Conservation (phyloP, 2,888 invertebrate genomes). For the Amitus sp. region DNA sequence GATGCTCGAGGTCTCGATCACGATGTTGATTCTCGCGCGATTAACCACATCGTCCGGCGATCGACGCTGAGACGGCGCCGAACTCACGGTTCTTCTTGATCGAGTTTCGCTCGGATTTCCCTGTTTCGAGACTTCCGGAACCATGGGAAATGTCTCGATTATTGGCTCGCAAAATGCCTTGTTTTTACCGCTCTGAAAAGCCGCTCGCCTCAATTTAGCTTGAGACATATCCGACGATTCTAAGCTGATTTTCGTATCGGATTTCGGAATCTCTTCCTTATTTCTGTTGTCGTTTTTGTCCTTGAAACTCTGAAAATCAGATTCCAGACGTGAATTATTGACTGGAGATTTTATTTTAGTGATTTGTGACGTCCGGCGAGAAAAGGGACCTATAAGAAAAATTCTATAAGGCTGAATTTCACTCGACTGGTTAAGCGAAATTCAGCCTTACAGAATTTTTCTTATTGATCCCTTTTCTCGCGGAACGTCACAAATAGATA, state of each 20-base stretch:
- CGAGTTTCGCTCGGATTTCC: constrained; percentile 22
- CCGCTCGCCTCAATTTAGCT: constrained; percentile 54
- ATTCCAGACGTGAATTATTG: too few relatives aligned
- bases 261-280: neutral
- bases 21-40: constrained; percentile 52
- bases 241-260: neutral
- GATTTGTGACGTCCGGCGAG: too few relatives aligned
- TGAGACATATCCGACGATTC: constrained; percentile 20
- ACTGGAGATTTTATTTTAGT: too few relatives aligned
- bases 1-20: constrained; percentile 49
- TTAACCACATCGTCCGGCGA: constrained; percentile 26
- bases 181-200: constrained; percentile 53
- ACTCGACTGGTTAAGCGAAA: too few relatives aligned
- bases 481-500: too few relatives aligned
- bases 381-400: too few relatives aligned
- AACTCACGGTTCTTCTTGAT: constrained; percentile 48
- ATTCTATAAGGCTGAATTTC: too few relatives aligned
- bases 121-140: constrained; percentile 15
- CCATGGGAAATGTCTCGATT: constrained; percentile 28
- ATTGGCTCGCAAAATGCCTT: constrained; percentile 52
- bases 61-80: constrained; percentile 54
- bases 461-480: too few relatives aligned
- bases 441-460: too few relatives aligned
- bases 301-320: constrained; percentile 5
- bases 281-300: constrained; percentile 3